These are phyloP conservation scores for Drosophila miranda DNA, from an alignment of 1,140 invertebrate species.

Conservation along the genomic window DNA sequence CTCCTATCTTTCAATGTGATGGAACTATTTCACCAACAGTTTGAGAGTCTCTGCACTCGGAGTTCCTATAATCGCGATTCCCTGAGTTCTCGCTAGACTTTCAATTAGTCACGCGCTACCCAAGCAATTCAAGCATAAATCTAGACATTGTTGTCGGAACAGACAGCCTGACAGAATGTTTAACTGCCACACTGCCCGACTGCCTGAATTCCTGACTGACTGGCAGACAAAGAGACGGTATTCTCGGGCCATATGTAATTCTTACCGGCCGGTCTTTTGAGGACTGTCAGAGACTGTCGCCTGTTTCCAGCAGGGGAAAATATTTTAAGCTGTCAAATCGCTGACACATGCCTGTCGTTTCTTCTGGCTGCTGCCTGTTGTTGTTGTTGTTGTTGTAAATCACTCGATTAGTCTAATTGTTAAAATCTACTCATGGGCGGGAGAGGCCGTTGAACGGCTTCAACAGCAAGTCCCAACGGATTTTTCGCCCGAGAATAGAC, in stretches of 20 bases:
- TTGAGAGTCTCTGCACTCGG: constrained; percentile 40
- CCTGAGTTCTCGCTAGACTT: constrained; percentile 67
- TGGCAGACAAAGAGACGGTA: neutral
- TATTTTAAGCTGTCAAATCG: constrained; percentile 79
- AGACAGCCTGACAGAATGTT: constrained; percentile 48
- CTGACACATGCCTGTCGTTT: constrained; percentile 72
- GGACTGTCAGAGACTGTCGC: constrained; percentile 41
- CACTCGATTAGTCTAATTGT: constrained; percentile 80
- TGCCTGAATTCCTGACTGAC: constrained; percentile 20
- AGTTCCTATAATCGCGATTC: constrained; percentile 31
- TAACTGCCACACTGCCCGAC: constrained; percentile 33
- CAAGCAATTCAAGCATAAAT: constrained; percentile 70
- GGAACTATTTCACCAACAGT: constrained; percentile 26
- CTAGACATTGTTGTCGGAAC: constrained; percentile 72
- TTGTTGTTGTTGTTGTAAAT: constrained; percentile 57
- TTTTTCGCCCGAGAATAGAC: constrained; percentile 61
- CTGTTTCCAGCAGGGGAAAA: constrained; percentile 51
- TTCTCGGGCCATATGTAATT: constrained; percentile 25
- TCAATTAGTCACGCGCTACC: constrained; percentile 78
- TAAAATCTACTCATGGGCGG: constrained; percentile 53
- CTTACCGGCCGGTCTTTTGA: constrained; percentile 33
- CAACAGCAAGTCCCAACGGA: constrained; percentile 23
- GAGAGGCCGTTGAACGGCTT: neutral
- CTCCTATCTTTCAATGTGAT: neutral
- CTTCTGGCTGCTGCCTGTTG: constrained; percentile 14